A percentile compares a stretch with the other conserved stretches of the same genome.
phyloP scores from a whole-genome alignment of 1,140 invertebrate species.

The Amyelois transitella region DNA sequence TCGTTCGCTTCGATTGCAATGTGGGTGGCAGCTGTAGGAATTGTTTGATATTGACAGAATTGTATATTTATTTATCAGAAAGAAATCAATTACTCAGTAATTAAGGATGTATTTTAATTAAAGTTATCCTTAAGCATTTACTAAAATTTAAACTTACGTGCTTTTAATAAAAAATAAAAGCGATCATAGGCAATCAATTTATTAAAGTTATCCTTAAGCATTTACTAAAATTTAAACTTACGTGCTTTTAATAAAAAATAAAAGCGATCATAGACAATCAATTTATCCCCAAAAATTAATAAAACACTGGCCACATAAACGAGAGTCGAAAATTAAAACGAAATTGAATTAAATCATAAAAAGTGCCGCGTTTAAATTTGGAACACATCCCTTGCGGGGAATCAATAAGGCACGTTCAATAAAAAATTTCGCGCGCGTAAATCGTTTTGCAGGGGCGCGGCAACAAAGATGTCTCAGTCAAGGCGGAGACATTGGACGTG shows the following conservation, averaged over 20 bases:
- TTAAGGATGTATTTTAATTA: too few relatives aligned
- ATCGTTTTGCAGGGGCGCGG: slow-evolving; percentile 32
- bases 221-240: not conserved
- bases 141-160: not conserved
- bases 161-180: not conserved
- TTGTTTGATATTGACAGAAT: not conserved
- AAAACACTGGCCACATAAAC: not conserved
- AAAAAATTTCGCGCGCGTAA: slow-evolving; percentile 43
- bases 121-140: not conserved
- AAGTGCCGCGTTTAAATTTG: slow-evolving; percentile 8
- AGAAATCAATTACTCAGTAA: too few relatives aligned
- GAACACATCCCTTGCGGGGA: slow-evolving; percentile 17
- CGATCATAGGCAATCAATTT: not conserved
- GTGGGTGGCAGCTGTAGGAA: not conserved
- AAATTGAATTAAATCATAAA: not conserved
- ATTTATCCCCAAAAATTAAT: not conserved
- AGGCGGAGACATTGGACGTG: slow-evolving; percentile 54
- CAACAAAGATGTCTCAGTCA: slow-evolving; percentile 68
- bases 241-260: not conserved
- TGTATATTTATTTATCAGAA: too few relatives aligned
- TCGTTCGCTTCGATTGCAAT: not conserved
- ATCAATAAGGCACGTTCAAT: slow-evolving; percentile 45
- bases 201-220: not conserved
- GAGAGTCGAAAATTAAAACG: not conserved
- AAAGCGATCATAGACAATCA: not conserved